Evolutionary conservation across 2,888 invertebrate genomes (phyloP), one percentile per base, ranked within the genome.

Genomic region (Epinotia nisella): DNA sequence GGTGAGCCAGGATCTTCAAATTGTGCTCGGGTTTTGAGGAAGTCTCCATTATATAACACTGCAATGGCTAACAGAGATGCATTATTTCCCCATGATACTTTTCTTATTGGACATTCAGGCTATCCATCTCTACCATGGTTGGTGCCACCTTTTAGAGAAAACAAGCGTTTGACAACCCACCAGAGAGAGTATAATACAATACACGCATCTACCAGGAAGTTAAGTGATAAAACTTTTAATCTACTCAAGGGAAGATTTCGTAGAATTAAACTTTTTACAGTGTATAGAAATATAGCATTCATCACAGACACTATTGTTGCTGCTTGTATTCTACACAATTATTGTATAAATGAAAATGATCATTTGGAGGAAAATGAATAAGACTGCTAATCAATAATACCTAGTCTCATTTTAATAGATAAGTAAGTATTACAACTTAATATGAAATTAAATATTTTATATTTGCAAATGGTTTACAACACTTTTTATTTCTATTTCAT

Each of bases 311-410:
- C 87, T 73, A 80, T 88, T 77, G 88, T 88, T 59, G 89, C 89
- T 66, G 87, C 90, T 70, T 90, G 90, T 77, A 87, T 90, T 75
- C 81, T 90, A 75, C 89, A 90, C 75, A 90, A 90, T 77, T 89
- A 87, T 79, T 89, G 89, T 77, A 78, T 88, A 17, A 79, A 80
- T 79, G 89, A 89, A 82, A 85, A 86, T 84, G 88, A 88, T 71
- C 76, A 83, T 73, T 76, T 87, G 71, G 84, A 85, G 71, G 83
- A 83, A 74, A 77, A 79, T 75, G 78, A 81, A 62, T 79, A 71
- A 73, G 24, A 39, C 35, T 65, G 64, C 19, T 24, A 59, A 70
- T 55, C 15, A 49, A 58, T 29, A 17, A n/a, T 21, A 35, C 10
- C n/a, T 24, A 5, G 35, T 35, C 35, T 35, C 7, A 35, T 35